phyloP scores from a whole-genome alignment of 37 sponge, comb jelly and placozoan species.

The Hexactinellida sp. region DNA sequence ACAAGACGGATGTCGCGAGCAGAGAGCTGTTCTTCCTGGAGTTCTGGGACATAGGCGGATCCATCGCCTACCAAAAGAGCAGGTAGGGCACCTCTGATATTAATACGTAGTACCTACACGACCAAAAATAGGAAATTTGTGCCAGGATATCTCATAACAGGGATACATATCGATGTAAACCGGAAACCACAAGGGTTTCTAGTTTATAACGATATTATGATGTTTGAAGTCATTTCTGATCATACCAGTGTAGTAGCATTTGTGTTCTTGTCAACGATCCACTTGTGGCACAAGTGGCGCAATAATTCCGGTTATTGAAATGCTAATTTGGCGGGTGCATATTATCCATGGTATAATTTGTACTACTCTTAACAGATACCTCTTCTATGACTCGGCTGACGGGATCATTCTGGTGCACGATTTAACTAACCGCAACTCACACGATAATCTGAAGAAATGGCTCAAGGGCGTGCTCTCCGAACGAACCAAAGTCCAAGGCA shows the following conservation, averaged over 20 bases:
- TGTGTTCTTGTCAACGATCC: no score
- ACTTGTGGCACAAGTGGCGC: no score
- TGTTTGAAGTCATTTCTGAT: background rate
- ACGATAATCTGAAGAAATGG: conserved; percentile 74
- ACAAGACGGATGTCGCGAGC: conserved; percentile 19
- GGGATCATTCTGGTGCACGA: conserved; percentile 92
- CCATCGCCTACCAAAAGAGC: conserved; percentile 53
- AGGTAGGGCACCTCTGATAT: conserved; percentile 26
- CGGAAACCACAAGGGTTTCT: no score
- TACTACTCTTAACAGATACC: no score
- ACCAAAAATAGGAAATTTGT: background rate
- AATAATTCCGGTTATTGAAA: no score
- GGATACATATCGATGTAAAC: no score
- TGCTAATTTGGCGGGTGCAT: no score
- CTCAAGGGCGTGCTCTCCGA: conserved; percentile 34
- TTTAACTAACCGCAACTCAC: conserved; percentile 82
- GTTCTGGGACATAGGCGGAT: conserved; percentile 92
- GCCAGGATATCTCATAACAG: no score
- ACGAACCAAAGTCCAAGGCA: background rate
- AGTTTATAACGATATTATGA: no score
- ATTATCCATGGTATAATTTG: no score
- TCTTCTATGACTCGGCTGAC: background rate
- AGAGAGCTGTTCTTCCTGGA: conserved; percentile 64
- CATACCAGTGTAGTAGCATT: background rate
- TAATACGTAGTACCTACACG: background rate